A percentile compares a stretch with the other conserved stretches of the same genome.
Conservation (phyloP, 2,797 vertebrate genomes). For the Sebastes flavidus region DNA sequence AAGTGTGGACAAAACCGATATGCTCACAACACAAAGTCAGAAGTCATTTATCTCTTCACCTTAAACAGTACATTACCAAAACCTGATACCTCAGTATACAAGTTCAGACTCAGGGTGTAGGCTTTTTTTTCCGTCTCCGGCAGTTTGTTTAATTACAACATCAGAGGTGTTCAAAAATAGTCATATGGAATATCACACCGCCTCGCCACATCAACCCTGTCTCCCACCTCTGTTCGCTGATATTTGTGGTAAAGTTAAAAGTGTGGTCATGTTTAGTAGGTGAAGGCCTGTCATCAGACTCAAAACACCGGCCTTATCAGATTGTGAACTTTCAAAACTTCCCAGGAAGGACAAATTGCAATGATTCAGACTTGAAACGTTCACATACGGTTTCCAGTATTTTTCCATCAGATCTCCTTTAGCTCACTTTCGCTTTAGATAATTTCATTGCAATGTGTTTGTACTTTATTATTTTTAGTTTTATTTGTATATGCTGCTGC, state of each 20-base stretch:
- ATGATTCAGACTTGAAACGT: not conserved
- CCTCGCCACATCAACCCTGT: not conserved
- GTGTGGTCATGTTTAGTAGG: not conserved
- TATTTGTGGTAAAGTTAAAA: not conserved
- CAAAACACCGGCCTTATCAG: not conserved
- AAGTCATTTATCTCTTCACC: not conserved
- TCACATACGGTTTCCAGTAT: not conserved
- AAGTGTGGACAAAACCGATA: no score
- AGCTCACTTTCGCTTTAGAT: not conserved
- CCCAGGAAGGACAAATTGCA: not conserved
- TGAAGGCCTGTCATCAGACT: not conserved
- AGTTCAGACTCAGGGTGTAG: not conserved
- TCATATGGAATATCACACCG: not conserved
- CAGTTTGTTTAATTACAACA: not conserved
- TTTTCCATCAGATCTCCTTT: not conserved
- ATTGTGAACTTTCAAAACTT: not conserved
- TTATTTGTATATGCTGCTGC: not conserved
- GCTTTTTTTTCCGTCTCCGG: not conserved
- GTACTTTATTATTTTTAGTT: not conserved
- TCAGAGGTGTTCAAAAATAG: not conserved
- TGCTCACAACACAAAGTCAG: no score
- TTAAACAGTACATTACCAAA: not conserved
- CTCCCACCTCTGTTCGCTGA: not conserved
- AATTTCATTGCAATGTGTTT: not conserved
- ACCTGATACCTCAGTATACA: not conserved